Evolutionary conservation across 2,113 vertebrate species (phyloP).

Genomic region (Osmerus eperlanus): DNA sequence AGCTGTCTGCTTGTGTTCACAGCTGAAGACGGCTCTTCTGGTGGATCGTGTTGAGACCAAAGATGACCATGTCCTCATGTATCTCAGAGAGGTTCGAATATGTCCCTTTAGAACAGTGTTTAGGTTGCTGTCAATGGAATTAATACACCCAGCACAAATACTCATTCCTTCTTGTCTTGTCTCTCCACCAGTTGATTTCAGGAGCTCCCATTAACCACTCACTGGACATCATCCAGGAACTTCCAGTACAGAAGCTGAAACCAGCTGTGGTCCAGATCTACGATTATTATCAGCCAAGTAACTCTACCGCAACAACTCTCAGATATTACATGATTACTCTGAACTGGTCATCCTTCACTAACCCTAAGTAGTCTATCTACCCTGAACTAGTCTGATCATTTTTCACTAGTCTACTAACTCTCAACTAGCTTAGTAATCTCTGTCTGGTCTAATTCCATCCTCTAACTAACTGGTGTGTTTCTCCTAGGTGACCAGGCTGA

Average conservation of each 20-base stretch:
- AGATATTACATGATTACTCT: not conserved
- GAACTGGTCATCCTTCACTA: not conserved
- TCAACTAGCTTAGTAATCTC: not conserved
- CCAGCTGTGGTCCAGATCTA: constrained; percentile 77
- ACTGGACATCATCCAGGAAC: constrained; percentile 66
- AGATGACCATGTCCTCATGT: constrained; percentile 54
- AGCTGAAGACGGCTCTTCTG: constrained; percentile 35
- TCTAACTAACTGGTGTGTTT: constrained; percentile 3
- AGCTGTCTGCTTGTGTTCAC: not conserved
- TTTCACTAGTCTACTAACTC: not conserved
- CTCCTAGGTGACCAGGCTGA: constrained; percentile 60
- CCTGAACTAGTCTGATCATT: not conserved
- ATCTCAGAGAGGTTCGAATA: constrained; percentile 57
- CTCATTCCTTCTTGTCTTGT: constrained; percentile 1
- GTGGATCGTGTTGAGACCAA: constrained; percentile 62
- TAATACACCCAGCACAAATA: not conserved
- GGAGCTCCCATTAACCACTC: constrained; percentile 26
- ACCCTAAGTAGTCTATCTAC: not conserved
- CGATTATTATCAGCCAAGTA: constrained; percentile 86
- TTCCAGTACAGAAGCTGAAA: constrained; percentile 72
- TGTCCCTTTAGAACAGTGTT: not conserved
- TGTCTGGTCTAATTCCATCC: not conserved
- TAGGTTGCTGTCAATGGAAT: not conserved
- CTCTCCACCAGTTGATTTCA: constrained; percentile 38
- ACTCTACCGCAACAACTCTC: constrained; percentile 11